phyloP scores from a whole-genome alignment of 2,888 invertebrate genomes.

The Dione juno region DNA sequence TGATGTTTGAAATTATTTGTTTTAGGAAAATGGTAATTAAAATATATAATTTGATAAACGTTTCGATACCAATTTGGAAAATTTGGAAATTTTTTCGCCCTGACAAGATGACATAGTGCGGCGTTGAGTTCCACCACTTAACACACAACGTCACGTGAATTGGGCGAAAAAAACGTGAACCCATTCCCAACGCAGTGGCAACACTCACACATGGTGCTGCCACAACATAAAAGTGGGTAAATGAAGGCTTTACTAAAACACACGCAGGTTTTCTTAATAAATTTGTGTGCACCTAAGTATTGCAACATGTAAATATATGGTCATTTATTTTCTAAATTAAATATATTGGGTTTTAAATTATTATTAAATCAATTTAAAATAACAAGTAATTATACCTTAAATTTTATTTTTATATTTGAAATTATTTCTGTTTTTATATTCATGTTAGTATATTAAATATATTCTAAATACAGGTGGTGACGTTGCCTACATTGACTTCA shows the following conservation, averaged over 20 bases:
- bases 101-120: not conserved
- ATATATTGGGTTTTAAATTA: not conserved
- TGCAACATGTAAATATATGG: constrained; percentile 1
- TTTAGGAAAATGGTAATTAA: no score
- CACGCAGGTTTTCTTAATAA: constrained; percentile 3
- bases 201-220: not conserved
- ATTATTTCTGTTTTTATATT: not conserved
- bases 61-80: no score
- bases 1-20: no score
- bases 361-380: not conserved
- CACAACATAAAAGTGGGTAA: constrained; percentile 8
- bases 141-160: no score
- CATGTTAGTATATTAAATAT: not conserved
- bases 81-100: not conserved
- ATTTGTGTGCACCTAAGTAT: constrained; percentile 11
- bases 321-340: not conserved
- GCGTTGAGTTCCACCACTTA: no score
- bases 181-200: constrained; percentile 12
- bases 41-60: no score
- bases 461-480: constrained; percentile 66
- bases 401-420: no score
- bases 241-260: constrained; percentile 13
- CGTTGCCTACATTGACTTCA: constrained; percentile 90
- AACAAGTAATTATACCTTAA: no score
- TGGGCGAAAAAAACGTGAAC: no score